Conservation (phyloP, 2,113 vertebrate species). For the Lophius piscatorius region DNA sequence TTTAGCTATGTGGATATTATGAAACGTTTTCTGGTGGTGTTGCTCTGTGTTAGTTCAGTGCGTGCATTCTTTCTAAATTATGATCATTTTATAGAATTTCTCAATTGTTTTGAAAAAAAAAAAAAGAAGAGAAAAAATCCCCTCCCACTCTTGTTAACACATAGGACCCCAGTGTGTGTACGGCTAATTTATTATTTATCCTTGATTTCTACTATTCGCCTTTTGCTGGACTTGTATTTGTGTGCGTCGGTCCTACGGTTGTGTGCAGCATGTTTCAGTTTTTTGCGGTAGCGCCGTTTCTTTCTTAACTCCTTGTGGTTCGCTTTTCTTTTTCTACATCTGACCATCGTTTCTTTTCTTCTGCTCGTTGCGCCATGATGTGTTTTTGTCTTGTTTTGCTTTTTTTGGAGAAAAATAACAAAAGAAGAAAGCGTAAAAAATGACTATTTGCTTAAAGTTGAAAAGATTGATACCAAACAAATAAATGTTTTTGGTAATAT, state of each 20-base stretch:
- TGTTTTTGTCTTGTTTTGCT: conserved; percentile 77
- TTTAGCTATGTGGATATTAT: conserved; percentile 74
- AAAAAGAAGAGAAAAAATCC: conserved; percentile 36
- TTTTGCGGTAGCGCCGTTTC: conserved; percentile 74
- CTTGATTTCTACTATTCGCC: conserved; percentile 80
- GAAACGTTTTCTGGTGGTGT: conserved; percentile 76
- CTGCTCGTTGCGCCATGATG: conserved; percentile 71
- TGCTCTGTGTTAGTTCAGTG: conserved; percentile 79
- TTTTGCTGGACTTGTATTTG: conserved; percentile 81
- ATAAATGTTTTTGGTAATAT: conserved; percentile 84
- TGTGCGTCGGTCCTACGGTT: conserved; percentile 77
- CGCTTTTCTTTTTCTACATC: conserved; percentile 63
- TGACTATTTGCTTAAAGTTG: conserved; percentile 59
- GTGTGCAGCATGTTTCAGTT: conserved; percentile 84
- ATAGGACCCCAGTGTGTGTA: conserved; percentile 68
- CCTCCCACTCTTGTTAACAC: conserved; percentile 58
- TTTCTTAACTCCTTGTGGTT: conserved; percentile 66
- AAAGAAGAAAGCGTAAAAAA: conserved; percentile 66
- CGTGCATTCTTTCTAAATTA: conserved; percentile 60
- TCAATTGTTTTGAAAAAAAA: conserved; percentile 42
- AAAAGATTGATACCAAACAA: conserved; percentile 81
- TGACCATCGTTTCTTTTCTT: conserved; percentile 69
- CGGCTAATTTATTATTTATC: conserved; percentile 85
- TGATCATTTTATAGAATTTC: conserved; percentile 61
- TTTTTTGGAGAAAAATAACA: conserved; percentile 58